Conservation (phyloP, 2,113 vertebrate species). For the Perca schrenkii region DNA sequence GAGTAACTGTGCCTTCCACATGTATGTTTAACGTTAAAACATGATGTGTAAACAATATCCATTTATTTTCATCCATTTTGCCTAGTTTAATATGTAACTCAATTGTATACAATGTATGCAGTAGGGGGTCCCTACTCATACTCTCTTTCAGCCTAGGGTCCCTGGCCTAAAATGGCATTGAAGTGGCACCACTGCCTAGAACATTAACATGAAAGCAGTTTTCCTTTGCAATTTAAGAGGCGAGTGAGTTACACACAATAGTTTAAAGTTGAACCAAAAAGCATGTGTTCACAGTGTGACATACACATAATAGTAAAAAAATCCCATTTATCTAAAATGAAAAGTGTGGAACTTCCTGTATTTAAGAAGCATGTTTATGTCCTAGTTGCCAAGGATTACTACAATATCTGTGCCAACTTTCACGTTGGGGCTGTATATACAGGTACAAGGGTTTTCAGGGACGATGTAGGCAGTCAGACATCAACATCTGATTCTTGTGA, state of each 20-base stretch:
- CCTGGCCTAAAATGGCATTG: background rate
- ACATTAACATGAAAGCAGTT: background rate
- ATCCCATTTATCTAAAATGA: background rate
- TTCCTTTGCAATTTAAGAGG: background rate
- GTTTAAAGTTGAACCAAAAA: no score
- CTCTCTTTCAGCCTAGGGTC: no score
- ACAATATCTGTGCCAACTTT: background rate
- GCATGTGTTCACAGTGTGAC: background rate
- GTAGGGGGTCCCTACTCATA: no score
- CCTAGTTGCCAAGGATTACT: background rate
- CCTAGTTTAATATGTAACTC: no score
- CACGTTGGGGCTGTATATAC: background rate
- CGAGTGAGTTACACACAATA: no score
- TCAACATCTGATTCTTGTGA: conserved; percentile 38
- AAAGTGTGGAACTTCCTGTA: no score
- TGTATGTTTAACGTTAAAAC: no score
- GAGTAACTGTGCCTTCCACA: no score
- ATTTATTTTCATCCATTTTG: no score
- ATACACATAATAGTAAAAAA: background rate
- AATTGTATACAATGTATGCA: no score
- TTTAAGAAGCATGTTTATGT: background rate
- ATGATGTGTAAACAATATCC: no score
- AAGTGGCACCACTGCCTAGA: no score
- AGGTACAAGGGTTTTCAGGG: background rate
- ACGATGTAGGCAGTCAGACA: conserved; percentile 18